Base-by-base conservation (phyloP, 2,113 vertebrate genomes). In the Monarcha castaneiventris region DNA sequence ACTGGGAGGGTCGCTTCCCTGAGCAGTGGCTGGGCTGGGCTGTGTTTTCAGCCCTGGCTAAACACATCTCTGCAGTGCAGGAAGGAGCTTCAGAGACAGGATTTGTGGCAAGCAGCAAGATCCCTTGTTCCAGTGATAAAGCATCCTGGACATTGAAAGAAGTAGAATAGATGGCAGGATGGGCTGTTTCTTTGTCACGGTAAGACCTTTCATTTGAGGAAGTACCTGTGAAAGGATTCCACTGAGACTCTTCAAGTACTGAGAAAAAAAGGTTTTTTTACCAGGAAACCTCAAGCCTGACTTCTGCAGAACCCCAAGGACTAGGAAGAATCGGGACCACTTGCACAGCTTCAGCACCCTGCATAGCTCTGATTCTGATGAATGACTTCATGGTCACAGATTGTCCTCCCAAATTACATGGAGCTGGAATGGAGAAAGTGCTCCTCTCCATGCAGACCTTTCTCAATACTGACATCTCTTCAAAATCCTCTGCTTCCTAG, bases 1-100 rank as follows among this genome's bases (percentile, higher is more conserved):
- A 21, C 44, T 25, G 17, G 4, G 25, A 22, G 64, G 33, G 39
- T 30, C 0, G 0, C 37, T 66, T 10, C 64, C 66, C 68, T 6
- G 11, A 58, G 58, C 37, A 44, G 25, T 2, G 48, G 11, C 67
- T 73, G 58, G 30, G 13, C 6, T 29, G 12, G 18, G 9, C 30
- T 32, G 22, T 27, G 9, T 9, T 41, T 43, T 30, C 49, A 66
- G 43, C 12, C 32, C 46, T 37, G 37, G 20, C 26, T 54, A 61
- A 75, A 78, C 18, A 55, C 30, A 29, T 15, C 61, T 56, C 35
- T 32, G 13, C 19, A 56, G 35, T 2, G 9, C 17, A 68, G 52
- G 52, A 87, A 84, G 48, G 32, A 72, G 33, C 22, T 35, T 54
- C 33, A 21, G 11, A 12, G n/a, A 77, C 35, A 81, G 30, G 35